A percentile compares a stretch with the other conserved stretches of the same genome.
These are phyloP conservation scores for Epirrita christyi DNA, from an alignment of 2,888 invertebrate species.

Conservation along the genomic window DNA sequence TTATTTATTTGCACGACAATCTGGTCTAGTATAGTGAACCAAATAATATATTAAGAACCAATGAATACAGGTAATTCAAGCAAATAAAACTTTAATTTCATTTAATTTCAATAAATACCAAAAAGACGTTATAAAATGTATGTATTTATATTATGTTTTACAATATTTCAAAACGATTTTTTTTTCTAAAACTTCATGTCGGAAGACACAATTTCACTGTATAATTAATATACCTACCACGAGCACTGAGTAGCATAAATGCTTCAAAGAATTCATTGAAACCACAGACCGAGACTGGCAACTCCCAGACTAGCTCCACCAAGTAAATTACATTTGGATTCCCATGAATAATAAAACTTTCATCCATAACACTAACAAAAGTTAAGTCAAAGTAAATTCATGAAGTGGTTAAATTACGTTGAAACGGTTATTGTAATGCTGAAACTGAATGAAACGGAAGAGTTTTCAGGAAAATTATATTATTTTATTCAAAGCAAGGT, in stretches of 20 bases:
- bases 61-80: too few species aligned
- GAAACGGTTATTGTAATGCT: constrained; percentile 14
- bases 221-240: too few species aligned
- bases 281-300: constrained; percentile 6
- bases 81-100: too few species aligned
- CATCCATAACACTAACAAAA: constrained; percentile 29
- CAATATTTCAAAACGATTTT: too few species aligned
- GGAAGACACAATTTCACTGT: too few species aligned
- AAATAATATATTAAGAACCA: too few species aligned
- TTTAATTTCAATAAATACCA: too few species aligned
- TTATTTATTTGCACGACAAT: too few species aligned
- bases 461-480: constrained; percentile 4
- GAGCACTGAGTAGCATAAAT: background rate
- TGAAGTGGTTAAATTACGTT: constrained; percentile 15
- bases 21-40: too few species aligned
- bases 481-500: constrained; percentile 27
- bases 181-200: too few species aligned
- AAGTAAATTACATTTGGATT: constrained; percentile 27
- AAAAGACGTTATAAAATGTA: too few species aligned
- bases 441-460: constrained; percentile 3
- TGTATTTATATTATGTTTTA: too few species aligned
- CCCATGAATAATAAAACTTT: constrained; percentile 24
- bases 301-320: constrained; percentile 16
- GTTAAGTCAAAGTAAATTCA: constrained; percentile 22
- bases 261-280: constrained; percentile 8